Percentiles rank a stretch among this genome's conserved stretches.
These are phyloP conservation scores for Sebastes nivosus DNA, from an alignment of 2,797 vertebrate species.

Conservation along the genomic window DNA sequence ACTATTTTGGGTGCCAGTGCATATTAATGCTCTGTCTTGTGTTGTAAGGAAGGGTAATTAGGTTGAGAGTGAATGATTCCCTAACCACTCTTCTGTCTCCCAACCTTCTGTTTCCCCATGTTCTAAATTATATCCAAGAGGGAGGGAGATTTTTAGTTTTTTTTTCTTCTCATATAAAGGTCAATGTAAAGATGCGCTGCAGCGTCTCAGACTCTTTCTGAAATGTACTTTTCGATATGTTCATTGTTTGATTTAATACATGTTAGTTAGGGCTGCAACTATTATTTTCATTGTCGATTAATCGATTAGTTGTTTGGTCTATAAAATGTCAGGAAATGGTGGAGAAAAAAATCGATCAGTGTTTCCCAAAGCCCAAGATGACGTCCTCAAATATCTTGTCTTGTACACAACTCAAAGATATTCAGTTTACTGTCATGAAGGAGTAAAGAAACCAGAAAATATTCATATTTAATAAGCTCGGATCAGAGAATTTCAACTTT, in stretches of 20 bases:
- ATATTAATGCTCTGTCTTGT: slow-evolving; percentile 81
- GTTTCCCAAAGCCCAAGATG: too few relatives aligned
- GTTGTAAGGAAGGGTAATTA: slow-evolving; percentile 84
- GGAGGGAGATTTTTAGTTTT: slow-evolving; percentile 23
- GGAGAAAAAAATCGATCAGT: too few relatives aligned
- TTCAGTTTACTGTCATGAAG: too few relatives aligned
- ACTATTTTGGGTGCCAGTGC: slow-evolving; percentile 80
- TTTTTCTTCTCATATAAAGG: slow-evolving; percentile 48
- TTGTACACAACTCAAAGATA: too few relatives aligned
- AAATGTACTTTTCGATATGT: background rate
- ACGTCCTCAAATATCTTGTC: fast-evolving
- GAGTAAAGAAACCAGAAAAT: too few relatives aligned
- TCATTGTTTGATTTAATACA: background rate
- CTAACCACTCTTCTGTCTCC: slow-evolving; percentile 83
- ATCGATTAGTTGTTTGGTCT: too few relatives aligned
- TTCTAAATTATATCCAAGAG: slow-evolving; percentile 75
- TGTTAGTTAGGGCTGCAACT: background rate
- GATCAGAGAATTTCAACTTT: too few relatives aligned
- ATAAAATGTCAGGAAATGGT: too few relatives aligned
- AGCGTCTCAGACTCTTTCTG: background rate
- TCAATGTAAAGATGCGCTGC: slow-evolving; percentile 44
- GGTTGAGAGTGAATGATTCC: slow-evolving; percentile 81
- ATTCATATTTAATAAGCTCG: too few relatives aligned
- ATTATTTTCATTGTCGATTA: too few relatives aligned
- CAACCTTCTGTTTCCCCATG: slow-evolving; percentile 82